phyloP scores from a whole-genome alignment of 2,888 invertebrate genomes.

The Thymelicus acteon region DNA sequence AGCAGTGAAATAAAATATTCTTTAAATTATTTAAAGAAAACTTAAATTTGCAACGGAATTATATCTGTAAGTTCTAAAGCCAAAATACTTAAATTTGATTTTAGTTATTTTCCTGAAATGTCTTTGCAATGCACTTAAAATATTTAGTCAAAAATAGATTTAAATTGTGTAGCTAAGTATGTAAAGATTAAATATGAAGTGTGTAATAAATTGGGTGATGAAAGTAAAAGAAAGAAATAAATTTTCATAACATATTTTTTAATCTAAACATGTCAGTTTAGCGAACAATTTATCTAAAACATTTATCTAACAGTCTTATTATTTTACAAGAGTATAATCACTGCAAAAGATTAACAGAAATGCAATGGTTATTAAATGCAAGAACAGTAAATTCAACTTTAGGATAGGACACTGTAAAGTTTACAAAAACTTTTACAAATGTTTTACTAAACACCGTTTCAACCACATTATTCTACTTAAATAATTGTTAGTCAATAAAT shows the following conservation, averaged over 20 bases:
- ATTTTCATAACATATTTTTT: constrained; percentile 62
- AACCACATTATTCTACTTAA: constrained; percentile 60
- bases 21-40: too few species aligned
- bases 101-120: too few species aligned
- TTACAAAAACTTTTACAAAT: constrained; percentile 42
- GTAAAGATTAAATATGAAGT: neutral
- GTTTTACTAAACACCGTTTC: constrained; percentile 49
- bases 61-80: too few species aligned
- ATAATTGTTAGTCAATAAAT: constrained; percentile 78
- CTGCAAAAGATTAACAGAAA: constrained; percentile 65
- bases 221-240: constrained; percentile 44
- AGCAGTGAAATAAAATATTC: too few species aligned
- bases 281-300: constrained; percentile 76
- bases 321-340: constrained; percentile 81
- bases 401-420: constrained; percentile 45
- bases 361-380: constrained; percentile 74
- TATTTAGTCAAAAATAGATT: too few species aligned
- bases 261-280: constrained; percentile 67
- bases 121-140: too few species aligned
- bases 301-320: constrained; percentile 83
- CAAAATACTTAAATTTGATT: too few species aligned
- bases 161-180: too few species aligned
- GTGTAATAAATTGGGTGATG: neutral
- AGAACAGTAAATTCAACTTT: constrained; percentile 52
- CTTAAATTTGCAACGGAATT: too few species aligned